Conservation (phyloP, 2,113 vertebrate species). For the Vulpes vulpes region DNA sequence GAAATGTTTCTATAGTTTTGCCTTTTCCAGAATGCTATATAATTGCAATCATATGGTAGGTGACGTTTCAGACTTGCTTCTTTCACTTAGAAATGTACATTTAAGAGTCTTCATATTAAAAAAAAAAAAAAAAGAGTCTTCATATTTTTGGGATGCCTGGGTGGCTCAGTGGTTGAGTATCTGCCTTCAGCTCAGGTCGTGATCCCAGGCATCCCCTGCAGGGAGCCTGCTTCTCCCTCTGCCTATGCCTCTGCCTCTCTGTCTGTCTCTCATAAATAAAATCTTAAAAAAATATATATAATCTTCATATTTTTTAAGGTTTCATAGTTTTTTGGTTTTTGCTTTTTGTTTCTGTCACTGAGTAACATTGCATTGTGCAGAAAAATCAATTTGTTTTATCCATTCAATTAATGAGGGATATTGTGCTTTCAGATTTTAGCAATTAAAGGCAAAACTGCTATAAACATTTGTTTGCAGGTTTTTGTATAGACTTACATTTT, state of each 20-base stretch:
- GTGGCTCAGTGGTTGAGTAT: too few relatives aligned
- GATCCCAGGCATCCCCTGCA: too few relatives aligned
- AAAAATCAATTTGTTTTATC: not conserved
- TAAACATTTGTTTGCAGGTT: not conserved
- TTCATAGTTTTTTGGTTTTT: not conserved
- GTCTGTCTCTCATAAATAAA: too few relatives aligned
- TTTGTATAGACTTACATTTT: not conserved
- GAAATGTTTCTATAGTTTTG: not conserved
- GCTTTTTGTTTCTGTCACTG: not conserved
- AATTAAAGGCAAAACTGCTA: not conserved
- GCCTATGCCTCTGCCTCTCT: too few relatives aligned
- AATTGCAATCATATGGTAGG: not conserved
- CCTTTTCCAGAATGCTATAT: not conserved
- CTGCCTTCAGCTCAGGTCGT: too few relatives aligned
- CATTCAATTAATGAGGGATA: not conserved
- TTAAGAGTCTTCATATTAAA: not conserved
- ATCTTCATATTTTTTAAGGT: not conserved
- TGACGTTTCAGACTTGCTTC: not conserved
- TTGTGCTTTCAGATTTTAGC: not conserved
- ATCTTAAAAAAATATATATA: too few relatives aligned
- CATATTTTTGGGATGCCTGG: too few relatives aligned
- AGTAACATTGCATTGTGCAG: not conserved
- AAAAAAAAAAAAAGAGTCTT: too few relatives aligned
- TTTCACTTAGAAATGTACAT: not conserved
- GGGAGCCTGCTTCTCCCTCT: too few relatives aligned